Percentiles rank a stretch among this genome's conserved stretches.
Conservation (phyloP, 2,113 vertebrate genomes). For the Stictonetta naevosa region DNA sequence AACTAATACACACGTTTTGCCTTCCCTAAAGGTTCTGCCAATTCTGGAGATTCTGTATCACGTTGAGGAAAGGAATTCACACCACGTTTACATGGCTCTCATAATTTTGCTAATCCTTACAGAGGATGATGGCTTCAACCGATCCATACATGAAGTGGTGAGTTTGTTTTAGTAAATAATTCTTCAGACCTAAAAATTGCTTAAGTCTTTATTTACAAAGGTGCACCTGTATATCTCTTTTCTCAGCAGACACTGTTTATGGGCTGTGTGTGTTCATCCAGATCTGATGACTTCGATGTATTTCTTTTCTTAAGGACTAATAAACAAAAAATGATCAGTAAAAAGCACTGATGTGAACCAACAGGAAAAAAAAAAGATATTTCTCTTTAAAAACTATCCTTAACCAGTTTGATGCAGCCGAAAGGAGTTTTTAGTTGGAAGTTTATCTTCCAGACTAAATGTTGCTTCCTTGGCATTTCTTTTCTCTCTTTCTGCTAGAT, state of each 20-base stretch:
- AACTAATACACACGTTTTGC: background rate
- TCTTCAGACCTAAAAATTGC: background rate
- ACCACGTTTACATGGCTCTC: slow-evolving; percentile 99
- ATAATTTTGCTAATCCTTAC: slow-evolving; percentile 97
- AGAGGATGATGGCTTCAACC: slow-evolving; percentile 96
- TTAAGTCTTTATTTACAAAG: background rate
- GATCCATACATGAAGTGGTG: slow-evolving; percentile 98
- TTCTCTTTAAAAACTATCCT: background rate
- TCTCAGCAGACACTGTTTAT: background rate
- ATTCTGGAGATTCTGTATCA: slow-evolving; percentile 98
- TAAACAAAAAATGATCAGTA: background rate
- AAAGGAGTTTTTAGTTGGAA: background rate
- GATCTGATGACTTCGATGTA: background rate
- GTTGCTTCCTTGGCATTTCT: slow-evolving; percentile 14
- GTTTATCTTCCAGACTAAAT: slow-evolving; percentile 6
- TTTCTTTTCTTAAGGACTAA: background rate
- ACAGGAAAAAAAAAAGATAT: background rate
- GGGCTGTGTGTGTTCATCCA: background rate
- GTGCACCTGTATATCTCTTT: background rate
- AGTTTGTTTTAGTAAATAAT: slow-evolving; percentile 54
- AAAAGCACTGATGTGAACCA: background rate
- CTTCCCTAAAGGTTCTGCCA: slow-evolving; percentile 86
- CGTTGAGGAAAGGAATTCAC: slow-evolving; percentile 96
- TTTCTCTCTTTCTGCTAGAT: slow-evolving; percentile 1
- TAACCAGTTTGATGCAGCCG: background rate